Conservation (phyloP, 2,797 vertebrate species). For the Peromyscus aztecus region DNA sequence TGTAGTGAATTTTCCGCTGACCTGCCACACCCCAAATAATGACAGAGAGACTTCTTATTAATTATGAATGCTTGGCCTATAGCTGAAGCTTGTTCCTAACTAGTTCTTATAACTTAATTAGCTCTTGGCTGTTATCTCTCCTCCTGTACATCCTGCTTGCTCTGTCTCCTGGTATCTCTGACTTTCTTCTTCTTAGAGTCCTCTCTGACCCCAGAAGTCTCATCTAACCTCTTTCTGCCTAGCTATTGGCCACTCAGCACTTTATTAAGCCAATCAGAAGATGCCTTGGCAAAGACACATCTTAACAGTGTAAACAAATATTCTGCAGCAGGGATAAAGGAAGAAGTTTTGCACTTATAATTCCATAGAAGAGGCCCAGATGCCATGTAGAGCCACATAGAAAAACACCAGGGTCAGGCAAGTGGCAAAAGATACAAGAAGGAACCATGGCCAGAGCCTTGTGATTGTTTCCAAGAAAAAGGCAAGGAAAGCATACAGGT, state of each 20-base stretch:
- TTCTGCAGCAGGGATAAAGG: neutral
- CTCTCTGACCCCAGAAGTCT: neutral
- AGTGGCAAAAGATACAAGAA: neutral
- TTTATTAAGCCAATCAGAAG: neutral
- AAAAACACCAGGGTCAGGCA: neutral
- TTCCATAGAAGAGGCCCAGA: neutral
- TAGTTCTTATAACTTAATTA: neutral
- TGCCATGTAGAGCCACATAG: rapidly evolving
- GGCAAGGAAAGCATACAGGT: neutral
- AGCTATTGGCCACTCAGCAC: neutral
- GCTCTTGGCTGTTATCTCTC: neutral
- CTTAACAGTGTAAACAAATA: neutral
- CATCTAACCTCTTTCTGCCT: neutral
- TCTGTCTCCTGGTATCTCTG: neutral
- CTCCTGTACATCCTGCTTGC: neutral
- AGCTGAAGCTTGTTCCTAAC: neutral
- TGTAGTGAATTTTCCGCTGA: neutral
- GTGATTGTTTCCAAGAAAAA: neutral
- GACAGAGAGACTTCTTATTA: neutral
- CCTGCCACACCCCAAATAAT: neutral
- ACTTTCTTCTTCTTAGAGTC: neutral
- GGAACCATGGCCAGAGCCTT: neutral
- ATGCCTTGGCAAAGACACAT: neutral
- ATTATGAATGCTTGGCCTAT: neutral
- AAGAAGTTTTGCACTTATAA: neutral